phyloP scores from a whole-genome alignment of 2,797 vertebrate species.

The Rallus crepitans region DNA sequence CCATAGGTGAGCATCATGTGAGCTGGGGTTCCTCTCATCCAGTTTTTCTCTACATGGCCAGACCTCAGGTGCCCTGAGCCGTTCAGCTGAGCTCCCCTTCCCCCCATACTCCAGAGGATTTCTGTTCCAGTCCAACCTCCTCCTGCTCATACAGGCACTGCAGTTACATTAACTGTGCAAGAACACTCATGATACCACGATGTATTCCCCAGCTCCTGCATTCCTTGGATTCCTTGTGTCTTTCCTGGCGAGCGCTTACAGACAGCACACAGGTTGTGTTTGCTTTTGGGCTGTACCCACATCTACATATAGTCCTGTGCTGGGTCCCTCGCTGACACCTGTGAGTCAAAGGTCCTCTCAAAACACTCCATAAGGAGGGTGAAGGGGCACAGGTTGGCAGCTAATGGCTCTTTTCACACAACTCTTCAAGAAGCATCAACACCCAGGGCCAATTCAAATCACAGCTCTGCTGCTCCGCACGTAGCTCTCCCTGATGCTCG shows the following conservation, averaged over 20 bases:
- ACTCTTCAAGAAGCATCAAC: neutral
- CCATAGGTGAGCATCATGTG: neutral
- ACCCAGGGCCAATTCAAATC: neutral
- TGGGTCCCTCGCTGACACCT: neutral
- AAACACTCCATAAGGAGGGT: rapidly evolving
- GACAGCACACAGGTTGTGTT: neutral
- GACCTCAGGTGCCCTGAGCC: neutral
- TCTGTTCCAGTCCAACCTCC: neutral
- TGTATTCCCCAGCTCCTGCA: neutral
- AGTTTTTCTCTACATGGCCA: rapidly evolving
- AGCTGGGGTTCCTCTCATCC: neutral
- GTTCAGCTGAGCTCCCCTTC: neutral
- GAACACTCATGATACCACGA: neutral
- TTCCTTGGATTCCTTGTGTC: neutral
- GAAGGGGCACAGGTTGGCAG: neutral
- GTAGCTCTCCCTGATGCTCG: neutral
- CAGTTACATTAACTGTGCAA: neutral
- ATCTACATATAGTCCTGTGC: neutral
- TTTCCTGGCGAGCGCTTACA: rapidly evolving
- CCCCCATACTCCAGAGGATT: neutral
- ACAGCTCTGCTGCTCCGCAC: neutral
- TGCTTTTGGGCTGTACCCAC: neutral
- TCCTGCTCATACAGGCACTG: neutral
- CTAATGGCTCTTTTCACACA: neutral
- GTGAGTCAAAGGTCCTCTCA: neutral